A percentile compares a stretch with the other conserved stretches of the same genome.
Conservation (phyloP, 2,113 vertebrate species). For the Aptenodytes patagonicus region DNA sequence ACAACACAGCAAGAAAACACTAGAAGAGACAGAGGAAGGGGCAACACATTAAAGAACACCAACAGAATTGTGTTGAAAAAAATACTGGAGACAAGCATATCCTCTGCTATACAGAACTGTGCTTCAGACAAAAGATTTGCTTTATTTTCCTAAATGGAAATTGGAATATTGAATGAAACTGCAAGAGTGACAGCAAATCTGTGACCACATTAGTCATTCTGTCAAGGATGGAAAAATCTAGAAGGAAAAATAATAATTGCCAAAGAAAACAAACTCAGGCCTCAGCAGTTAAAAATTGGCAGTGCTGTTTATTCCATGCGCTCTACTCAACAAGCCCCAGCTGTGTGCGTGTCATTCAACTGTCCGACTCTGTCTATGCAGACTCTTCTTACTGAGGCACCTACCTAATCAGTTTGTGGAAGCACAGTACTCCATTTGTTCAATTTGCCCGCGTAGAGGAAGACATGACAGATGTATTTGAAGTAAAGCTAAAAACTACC, state of each 20-base stretch:
- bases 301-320: background rate
- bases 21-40: background rate
- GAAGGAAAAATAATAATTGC: background rate
- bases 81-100: background rate
- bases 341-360: background rate
- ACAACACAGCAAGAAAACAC: background rate
- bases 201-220: constrained; percentile 14
- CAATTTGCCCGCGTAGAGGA: background rate
- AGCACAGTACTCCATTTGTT: background rate
- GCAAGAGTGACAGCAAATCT: constrained; percentile 18
- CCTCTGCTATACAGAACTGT: background rate
- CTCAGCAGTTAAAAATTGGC: background rate
- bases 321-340: background rate
- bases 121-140: background rate
- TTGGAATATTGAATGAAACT: background rate
- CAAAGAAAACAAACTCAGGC: background rate
- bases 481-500: background rate
- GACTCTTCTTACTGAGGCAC: background rate
- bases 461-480: background rate
- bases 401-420: background rate
- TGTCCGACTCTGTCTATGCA: background rate
- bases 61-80: background rate
- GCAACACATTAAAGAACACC: background rate
- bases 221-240: constrained; percentile 4
- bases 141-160: constrained; percentile 2